Evolutionary conservation across 2,113 vertebrate species (phyloP).

Genomic region (Diglossa brunneiventris): DNA sequence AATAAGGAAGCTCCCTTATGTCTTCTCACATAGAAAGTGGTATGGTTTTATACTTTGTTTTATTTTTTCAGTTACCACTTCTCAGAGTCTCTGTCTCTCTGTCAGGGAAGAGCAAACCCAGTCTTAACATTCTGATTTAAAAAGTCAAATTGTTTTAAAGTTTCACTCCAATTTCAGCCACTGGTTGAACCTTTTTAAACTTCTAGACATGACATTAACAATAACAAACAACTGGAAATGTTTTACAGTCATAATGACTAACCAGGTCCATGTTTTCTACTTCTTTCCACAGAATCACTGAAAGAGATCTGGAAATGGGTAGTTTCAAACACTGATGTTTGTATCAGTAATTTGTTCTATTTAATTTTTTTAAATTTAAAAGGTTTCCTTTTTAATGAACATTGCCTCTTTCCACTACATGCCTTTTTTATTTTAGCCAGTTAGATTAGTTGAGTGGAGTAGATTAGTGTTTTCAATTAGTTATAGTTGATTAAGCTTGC

Average conservation of each 20-base stretch:
- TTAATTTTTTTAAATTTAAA: background rate
- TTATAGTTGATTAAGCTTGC: background rate
- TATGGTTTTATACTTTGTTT: background rate
- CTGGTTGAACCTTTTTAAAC: background rate
- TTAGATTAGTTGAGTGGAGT: background rate
- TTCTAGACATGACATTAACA: background rate
- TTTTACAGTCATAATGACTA: background rate
- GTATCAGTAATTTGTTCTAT: background rate
- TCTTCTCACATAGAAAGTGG: slow-evolving; percentile 1
- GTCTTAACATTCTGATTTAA: background rate
- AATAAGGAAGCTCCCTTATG: background rate
- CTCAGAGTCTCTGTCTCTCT: background rate
- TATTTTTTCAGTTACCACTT: background rate
- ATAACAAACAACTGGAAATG: background rate
- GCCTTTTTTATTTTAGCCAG: background rate
- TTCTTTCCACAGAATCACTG: background rate
- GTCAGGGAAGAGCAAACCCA: background rate
- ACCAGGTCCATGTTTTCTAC: background rate
- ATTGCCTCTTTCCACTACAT: background rate
- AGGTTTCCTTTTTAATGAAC: background rate
- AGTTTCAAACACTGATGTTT: background rate
- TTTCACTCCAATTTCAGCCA: background rate
- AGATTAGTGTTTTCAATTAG: background rate
- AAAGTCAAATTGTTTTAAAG: background rate
- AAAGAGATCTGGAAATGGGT: background rate